These are phyloP conservation scores for Phymanthus crucifer DNA, from an alignment of 92 coral and sea anemone species.

Conservation along the genomic window DNA sequence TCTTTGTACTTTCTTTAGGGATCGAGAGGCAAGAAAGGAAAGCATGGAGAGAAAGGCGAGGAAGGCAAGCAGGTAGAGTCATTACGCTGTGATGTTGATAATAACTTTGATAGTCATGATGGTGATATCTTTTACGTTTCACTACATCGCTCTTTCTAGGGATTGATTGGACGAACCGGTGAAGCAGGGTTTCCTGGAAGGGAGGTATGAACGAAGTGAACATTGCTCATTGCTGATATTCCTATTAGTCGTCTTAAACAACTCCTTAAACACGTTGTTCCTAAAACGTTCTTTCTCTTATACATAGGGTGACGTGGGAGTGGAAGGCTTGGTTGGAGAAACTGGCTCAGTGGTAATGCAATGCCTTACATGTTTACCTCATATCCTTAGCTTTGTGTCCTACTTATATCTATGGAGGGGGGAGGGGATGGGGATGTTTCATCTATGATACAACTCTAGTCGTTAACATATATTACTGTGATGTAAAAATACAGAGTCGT, in stretches of 20 bases:
- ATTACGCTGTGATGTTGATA: background rate
- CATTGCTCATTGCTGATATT: too few species aligned
- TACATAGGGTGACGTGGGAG: conserved; percentile 32
- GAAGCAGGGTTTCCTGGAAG: conserved; percentile 47
- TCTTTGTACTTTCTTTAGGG: background rate
- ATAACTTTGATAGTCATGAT: background rate
- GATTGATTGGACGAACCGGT: conserved; percentile 55
- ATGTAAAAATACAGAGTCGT: too few species aligned
- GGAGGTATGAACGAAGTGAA: conserved; percentile 21
- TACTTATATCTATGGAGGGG: too few species aligned
- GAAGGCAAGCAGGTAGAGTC: conserved; percentile 28
- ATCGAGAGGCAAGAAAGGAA: conserved; percentile 16
- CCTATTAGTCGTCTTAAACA: too few species aligned
- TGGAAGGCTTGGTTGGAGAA: conserved; percentile 45
- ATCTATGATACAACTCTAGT: too few species aligned
- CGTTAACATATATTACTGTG: too few species aligned
- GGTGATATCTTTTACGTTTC: too few species aligned
- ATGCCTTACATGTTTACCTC: background rate
- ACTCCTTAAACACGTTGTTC: too few species aligned
- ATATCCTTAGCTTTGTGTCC: background rate
- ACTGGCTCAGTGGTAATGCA: conserved; percentile 35
- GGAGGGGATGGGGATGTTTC: too few species aligned
- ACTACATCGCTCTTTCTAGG: conserved; percentile 28
- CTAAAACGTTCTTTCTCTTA: background rate
- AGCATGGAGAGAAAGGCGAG: conserved; percentile 17